phyloP scores from a whole-genome alignment of 2,888 invertebrate species.

The Sipha maydis region DNA sequence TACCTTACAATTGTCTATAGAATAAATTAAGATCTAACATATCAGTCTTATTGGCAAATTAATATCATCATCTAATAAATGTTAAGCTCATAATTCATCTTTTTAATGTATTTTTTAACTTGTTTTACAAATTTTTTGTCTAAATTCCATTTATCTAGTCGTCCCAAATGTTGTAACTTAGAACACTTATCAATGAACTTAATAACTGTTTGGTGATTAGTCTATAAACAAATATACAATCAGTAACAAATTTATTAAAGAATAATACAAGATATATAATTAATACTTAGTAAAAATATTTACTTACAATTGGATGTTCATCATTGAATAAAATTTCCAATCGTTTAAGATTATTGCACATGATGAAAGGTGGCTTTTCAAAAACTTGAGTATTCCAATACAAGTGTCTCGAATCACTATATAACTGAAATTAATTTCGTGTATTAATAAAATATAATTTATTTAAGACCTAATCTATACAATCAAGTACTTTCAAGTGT shows the following conservation, averaged over 20 bases:
- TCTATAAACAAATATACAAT: conserved; percentile 12
- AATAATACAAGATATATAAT: neutral
- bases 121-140: neutral
- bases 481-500: no score
- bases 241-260: neutral
- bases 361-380: conserved; percentile 28
- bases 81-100: conserved; percentile 31
- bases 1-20: neutral
- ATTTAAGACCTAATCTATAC: neutral
- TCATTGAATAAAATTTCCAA: conserved; percentile 44
- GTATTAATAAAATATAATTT: neutral
- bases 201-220: neutral
- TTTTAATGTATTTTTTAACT: conserved; percentile 18
- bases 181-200: conserved; percentile 54
- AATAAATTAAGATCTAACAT: conserved; percentile 38
- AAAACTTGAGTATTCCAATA: conserved; percentile 51
- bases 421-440: conserved; percentile 16
- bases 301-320: conserved; percentile 37
- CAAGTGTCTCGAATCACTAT: conserved; percentile 34
- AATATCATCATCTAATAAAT: conserved; percentile 37
- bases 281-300: neutral
- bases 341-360: conserved; percentile 53
- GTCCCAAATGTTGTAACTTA: conserved; percentile 51
- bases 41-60: conserved; percentile 52
- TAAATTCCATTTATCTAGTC: neutral